Evolutionary conservation across 1,140 invertebrate species (phyloP), one percentile per base, ranked within the genome.

Genomic region (Eulimnadia texana): DNA sequence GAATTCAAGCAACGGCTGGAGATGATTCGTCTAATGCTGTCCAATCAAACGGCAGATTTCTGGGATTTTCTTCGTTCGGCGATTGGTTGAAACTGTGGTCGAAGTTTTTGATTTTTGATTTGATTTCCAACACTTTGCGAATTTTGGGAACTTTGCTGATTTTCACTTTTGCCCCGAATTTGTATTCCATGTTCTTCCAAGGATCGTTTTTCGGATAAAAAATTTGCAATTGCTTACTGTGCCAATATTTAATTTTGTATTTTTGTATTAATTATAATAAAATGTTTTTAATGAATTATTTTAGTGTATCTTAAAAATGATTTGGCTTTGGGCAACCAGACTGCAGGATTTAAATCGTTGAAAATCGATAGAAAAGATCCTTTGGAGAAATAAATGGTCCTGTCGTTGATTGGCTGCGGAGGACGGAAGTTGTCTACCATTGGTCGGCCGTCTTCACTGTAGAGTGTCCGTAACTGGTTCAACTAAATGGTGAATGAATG

Each of bases 21-120:
- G 33, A 42, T 9, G 33, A 42, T 9, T 42, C 16, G 6, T 6
- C 33, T 16, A 42, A 6, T 16, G 33, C 6, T 16, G 33, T 42
- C 33, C 33, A 42, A 16, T 42, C 16, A 16, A 9, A 22, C 28
- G 29, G 55, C 29, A 27, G 55, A 6, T 2, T 57, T 1, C 27
- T 61, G 9, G 60, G 60, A 16, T 61, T 52, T 19, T 27, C 50
- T n/a, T 61, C 60, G 11, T 52, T 52, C 23, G 22, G 20, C 50
- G 53, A 25, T 42, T 61, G 50, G 24, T 52, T 61, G 24, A 20
- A 22, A 1, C 29, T 61, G 22, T 61, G 60, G 60, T 42, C 23
- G 29, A 52, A 54, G 22, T 51, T 61, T 54, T 54, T 61, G 24
- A 20, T 61, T 3, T 61, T 52, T 27, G 60, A 61, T 52, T 20